These are phyloP conservation scores for Camponotus vicinus DNA, from an alignment of 1,140 invertebrate species.

Conservation along the genomic window DNA sequence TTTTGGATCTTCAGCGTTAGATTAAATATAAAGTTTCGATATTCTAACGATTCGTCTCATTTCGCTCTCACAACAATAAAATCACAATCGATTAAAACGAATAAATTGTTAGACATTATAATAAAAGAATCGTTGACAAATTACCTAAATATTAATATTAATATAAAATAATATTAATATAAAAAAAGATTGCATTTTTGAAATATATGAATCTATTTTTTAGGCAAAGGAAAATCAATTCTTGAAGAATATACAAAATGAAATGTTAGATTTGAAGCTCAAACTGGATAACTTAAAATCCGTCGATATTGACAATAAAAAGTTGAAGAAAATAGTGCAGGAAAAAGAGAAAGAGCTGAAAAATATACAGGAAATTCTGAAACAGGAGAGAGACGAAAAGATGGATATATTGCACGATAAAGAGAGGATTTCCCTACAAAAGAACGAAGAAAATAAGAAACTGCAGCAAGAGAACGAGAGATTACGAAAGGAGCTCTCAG, in stretches of 20 bases:
- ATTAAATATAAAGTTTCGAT: no score
- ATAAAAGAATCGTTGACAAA: no score
- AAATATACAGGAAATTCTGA: slow-evolving; percentile 87
- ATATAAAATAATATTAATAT: neutral
- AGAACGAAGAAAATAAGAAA: slow-evolving; percentile 87
- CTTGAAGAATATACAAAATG: slow-evolving; percentile 89
- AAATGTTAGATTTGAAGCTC: slow-evolving; percentile 90
- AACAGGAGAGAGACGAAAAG: slow-evolving; percentile 91
- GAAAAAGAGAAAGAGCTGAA: slow-evolving; percentile 88
- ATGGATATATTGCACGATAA: slow-evolving; percentile 90
- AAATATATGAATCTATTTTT: slow-evolving; percentile 38
- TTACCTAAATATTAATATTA: no score
- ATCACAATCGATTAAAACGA: no score
- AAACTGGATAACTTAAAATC: slow-evolving; percentile 90
- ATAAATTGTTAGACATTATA: no score
- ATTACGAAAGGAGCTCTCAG: slow-evolving; percentile 89
- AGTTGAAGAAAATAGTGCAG: slow-evolving; percentile 86
- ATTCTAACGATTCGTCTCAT: no score
- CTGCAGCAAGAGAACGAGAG: slow-evolving; percentile 89
- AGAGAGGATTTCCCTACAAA: slow-evolving; percentile 88
- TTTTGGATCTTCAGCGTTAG: no score
- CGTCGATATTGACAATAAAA: slow-evolving; percentile 91
- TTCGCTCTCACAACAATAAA: no score
- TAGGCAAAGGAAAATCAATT: slow-evolving; percentile 89
- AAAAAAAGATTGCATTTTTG: neutral